Conservation (phyloP, 1,140 invertebrate species). For the Zaprionus lachaisei region DNA sequence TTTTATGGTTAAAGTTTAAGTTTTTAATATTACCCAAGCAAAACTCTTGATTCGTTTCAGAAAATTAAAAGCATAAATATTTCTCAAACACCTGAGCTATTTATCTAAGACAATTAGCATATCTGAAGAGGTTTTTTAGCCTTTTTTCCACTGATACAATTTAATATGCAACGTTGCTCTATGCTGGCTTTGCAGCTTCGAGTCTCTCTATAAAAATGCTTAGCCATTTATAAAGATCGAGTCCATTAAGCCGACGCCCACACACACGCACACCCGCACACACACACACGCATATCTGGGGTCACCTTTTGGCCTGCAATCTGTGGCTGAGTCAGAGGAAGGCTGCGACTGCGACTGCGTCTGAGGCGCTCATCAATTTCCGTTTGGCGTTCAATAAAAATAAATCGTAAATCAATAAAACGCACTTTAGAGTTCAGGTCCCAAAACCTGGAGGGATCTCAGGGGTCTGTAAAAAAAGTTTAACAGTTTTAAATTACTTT, state of each 20-base stretch:
- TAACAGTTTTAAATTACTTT: slow-evolving; percentile 69
- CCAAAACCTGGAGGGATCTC: slow-evolving; percentile 24
- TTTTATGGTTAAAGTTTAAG: neutral
- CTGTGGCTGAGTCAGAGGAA: slow-evolving; percentile 39
- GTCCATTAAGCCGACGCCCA: slow-evolving; percentile 32
- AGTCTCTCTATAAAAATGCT: slow-evolving; percentile 22
- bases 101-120: slow-evolving; percentile 7
- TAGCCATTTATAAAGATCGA: slow-evolving; percentile 28
- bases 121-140: neutral
- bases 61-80: slow-evolving; percentile 13
- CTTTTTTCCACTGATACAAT: neutral
- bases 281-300: slow-evolving; percentile 15
- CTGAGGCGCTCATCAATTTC: slow-evolving; percentile 69
- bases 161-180: slow-evolving; percentile 19
- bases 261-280: slow-evolving; percentile 21
- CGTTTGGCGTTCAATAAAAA: slow-evolving; percentile 69
- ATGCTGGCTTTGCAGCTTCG: neutral
- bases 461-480: slow-evolving; percentile 40
- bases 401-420: slow-evolving; percentile 81
- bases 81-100: neutral
- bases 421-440: slow-evolving; percentile 58
- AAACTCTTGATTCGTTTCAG: neutral
- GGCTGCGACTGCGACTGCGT: neutral
- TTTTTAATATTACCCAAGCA: neutral
- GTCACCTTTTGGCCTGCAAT: slow-evolving; percentile 72